Base-by-base conservation (phyloP, 2,113 vertebrate genomes). In the Abramis brama region DNA sequence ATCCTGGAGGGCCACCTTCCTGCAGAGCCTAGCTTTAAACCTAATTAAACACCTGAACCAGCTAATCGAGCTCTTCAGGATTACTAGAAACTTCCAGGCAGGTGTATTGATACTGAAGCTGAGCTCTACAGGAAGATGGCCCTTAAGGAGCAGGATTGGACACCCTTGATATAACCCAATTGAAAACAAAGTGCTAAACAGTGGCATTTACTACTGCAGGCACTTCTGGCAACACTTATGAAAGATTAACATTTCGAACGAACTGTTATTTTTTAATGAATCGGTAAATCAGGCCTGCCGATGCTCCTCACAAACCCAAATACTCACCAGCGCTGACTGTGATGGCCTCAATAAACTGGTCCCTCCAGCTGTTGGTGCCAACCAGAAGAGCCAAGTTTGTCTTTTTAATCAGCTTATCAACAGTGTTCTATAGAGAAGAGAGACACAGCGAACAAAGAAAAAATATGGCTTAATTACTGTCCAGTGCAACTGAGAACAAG, bases 361-460 rank as follows among this genome's bases (percentile, higher is more conserved):
- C 98, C 90, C 98, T 97, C 98, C 98, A 99, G 95, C 97, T 99
- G 96, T 99, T 99, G 5, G 98, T 99, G 82, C 97, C 98, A 39
- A 99, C 98, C 94, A 99, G 95, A 71, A 99, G 96, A 84, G 98
- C 98, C 91, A 99, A 93, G 95, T 99, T 99, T 2, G 98, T 99
- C 94, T 99, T 99, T 95, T 99, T 99, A 88, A 99, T 99, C 91
- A 99, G 96, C 92, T 99, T 99, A 94, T 99, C 98, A 95, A 99
- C 98, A 0, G 98, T 99, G 88, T 97, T 99, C 98, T 99, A 93
- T 13, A 89, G 87, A 90, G 68, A 86, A 57, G 55, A 89, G 21
- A 75, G 13, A 78, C 6, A 80, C 11, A 74, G 33, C 73, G 76
- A 70, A 70, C 88, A 66, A 30, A 62, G 27, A 50, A 71, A 60